Percentiles rank a stretch among this genome's conserved stretches.
Evolutionary conservation across 1,140 invertebrate genomes (phyloP).

Genomic region (Pseudoatta argentina): DNA sequence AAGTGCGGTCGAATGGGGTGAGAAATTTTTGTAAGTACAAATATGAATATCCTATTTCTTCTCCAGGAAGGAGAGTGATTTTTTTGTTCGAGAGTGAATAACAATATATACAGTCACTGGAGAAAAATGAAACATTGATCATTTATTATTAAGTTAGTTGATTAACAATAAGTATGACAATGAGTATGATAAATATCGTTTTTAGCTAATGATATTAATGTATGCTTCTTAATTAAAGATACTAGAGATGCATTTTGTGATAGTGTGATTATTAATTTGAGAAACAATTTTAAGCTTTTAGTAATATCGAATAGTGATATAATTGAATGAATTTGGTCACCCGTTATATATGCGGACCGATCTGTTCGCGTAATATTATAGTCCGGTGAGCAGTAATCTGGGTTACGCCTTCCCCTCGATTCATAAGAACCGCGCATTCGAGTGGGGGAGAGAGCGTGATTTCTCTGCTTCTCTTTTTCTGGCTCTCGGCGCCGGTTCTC

Average conservation of each 20-base stretch:
- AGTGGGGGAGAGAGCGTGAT: slow-evolving; percentile 70
- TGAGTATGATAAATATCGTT: not conserved
- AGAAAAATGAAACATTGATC: not conserved
- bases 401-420: slow-evolving; percentile 75
- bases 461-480: slow-evolving; percentile 62
- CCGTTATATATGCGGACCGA: slow-evolving; percentile 73
- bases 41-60: not conserved
- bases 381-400: slow-evolving; percentile 79
- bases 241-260: not conserved
- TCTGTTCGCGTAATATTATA: slow-evolving; percentile 80
- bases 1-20: not conserved
- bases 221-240: not conserved
- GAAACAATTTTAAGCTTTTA: not conserved
- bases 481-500: not conserved
- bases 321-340: slow-evolving; percentile 55
- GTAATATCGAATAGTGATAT: not conserved
- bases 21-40: not conserved
- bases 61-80: not conserved
- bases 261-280: not conserved
- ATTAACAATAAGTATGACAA: not conserved
- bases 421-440: slow-evolving; percentile 69
- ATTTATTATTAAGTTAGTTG: not conserved
- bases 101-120: no score
- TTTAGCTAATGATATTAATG: not conserved
- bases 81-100: not conserved